These are phyloP conservation scores for Thymelicus sylvestris DNA, from an alignment of 2,888 invertebrate species.

Conservation along the genomic window DNA sequence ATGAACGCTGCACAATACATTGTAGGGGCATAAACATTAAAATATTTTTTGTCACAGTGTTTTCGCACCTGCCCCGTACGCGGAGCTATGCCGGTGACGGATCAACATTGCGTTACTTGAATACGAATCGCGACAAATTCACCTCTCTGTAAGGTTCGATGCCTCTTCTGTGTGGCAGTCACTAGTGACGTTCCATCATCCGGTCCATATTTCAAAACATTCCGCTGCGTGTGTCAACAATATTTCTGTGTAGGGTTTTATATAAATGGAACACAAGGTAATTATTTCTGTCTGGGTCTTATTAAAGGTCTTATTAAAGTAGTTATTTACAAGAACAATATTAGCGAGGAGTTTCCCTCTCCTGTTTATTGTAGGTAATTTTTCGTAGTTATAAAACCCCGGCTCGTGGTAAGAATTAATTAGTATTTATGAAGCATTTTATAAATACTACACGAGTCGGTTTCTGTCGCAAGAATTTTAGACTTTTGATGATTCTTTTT, in stretches of 20 bases:
- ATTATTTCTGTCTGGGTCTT: no score
- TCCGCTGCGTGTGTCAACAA: conserved; percentile 15
- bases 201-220: conserved; percentile 39
- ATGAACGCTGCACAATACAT: neutral
- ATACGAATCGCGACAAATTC: conserved; percentile 52
- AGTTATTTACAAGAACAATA: no score
- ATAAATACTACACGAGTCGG: no score
- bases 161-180: conserved; percentile 45
- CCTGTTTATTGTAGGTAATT: no score
- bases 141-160: conserved; percentile 44
- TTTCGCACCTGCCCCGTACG: conserved; percentile 65
- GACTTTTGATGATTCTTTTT: no score
- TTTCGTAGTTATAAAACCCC: no score
- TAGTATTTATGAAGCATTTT: no score
- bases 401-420: no score
- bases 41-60: conserved; percentile 24
- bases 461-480: no score
- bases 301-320: no score
- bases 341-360: no score
- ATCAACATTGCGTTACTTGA: conserved; percentile 50
- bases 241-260: neutral
- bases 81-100: conserved; percentile 58
- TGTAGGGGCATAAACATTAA: neutral
- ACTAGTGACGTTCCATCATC: conserved; percentile 39
- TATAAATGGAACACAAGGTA: neutral